phyloP scores from a whole-genome alignment of 2,113 vertebrate species.

The Gasterosteus nipponicus region DNA sequence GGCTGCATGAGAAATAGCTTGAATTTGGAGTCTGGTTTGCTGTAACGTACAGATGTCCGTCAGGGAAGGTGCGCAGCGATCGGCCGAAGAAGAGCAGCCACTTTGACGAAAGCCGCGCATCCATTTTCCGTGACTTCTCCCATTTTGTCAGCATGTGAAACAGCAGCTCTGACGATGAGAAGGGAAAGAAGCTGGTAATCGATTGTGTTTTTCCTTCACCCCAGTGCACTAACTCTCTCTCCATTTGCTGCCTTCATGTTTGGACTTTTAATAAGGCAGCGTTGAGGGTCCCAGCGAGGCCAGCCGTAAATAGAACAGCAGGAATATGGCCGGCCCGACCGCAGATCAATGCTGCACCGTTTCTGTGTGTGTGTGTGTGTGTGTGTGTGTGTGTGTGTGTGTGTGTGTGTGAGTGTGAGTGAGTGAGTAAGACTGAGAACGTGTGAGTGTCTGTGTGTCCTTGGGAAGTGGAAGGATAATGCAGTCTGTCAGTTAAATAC shows the following conservation, averaged over 20 bases:
- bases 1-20: no score
- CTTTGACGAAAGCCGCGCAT: background rate
- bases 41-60: conserved; percentile 15
- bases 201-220: conserved; percentile 30
- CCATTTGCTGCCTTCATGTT: conserved; percentile 48
- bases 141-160: background rate
- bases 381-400: conserved; percentile 24
- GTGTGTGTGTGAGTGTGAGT: conserved; percentile 15
- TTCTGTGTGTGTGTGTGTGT: conserved; percentile 7
- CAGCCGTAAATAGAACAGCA: conserved; percentile 69
- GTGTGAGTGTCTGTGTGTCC: conserved; percentile 36
- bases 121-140: background rate
- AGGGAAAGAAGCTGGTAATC: conserved; percentile 34
- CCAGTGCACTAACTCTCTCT: conserved; percentile 10
- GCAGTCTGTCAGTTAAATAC: conserved; percentile 64
- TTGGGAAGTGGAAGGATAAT: conserved; percentile 61
- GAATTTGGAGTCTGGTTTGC: no score
- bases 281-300: conserved; percentile 72
- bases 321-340: conserved; percentile 59
- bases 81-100: conserved; percentile 5
- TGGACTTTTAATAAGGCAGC: conserved; percentile 72
- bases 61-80: conserved; percentile 14
- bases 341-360: conserved; percentile 71
- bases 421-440: background rate
- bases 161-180: conserved; percentile 1